Evolutionary conservation across 1,140 invertebrate genomes (phyloP).

Genomic region (Pissodes strobi): DNA sequence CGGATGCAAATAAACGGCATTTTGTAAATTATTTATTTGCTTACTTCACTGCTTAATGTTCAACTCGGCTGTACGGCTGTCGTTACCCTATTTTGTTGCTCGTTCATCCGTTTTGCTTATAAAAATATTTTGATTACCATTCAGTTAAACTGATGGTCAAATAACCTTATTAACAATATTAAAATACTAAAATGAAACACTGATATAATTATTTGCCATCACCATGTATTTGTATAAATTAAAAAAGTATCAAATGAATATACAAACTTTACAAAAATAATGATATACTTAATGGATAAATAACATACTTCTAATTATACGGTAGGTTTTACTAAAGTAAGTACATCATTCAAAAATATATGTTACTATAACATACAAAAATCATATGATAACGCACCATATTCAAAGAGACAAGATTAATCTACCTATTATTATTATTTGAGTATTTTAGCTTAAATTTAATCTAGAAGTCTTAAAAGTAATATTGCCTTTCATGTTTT

Average conservation of each 20-base stretch:
- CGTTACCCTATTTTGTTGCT: too few species aligned
- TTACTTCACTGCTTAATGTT: too few species aligned
- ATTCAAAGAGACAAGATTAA: slow-evolving; percentile 6
- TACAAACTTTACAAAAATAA: slow-evolving; percentile 30
- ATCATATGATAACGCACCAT: slow-evolving; percentile 34
- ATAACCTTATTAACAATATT: too few species aligned
- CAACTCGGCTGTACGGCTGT: too few species aligned
- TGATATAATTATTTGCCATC: too few species aligned
- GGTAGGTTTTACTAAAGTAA: slow-evolving; percentile 15
- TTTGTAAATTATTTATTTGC: too few species aligned
- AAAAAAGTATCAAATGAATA: slow-evolving; percentile 27
- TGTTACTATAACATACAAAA: slow-evolving; percentile 36
- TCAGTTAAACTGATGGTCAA: too few species aligned
- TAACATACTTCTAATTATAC: neutral
- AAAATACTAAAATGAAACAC: too few species aligned
- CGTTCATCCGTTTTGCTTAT: too few species aligned
- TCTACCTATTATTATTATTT: slow-evolving; percentile 7
- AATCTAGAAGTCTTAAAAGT: slow-evolving; percentile 9
- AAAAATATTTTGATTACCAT: too few species aligned
- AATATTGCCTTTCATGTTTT: slow-evolving; percentile 30
- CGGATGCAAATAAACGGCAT: too few species aligned
- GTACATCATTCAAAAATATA: slow-evolving; percentile 28
- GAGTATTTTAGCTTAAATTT: slow-evolving; percentile 22
- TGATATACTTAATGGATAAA: slow-evolving; percentile 5
- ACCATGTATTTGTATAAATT: slow-evolving; percentile 30